phyloP scores from a whole-genome alignment of 2,888 invertebrate species.

The Aleiodes alternator region DNA sequence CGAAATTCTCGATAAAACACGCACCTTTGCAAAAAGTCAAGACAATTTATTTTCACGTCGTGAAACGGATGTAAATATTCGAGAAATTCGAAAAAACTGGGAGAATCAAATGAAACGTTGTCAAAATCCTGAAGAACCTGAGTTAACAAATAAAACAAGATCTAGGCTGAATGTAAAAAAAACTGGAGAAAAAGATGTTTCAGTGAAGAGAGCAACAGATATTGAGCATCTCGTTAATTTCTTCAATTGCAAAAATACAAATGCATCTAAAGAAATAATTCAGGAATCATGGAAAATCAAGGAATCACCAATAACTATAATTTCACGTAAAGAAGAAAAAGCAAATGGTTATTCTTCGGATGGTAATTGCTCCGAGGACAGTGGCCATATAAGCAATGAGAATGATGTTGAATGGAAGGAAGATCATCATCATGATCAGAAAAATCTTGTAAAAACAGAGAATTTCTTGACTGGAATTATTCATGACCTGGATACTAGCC shows the following conservation, averaged over 20 bases:
- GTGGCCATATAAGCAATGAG: constrained; percentile 88
- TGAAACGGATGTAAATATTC: constrained; percentile 64
- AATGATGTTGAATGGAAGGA: constrained; percentile 76
- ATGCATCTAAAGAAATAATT: constrained; percentile 54
- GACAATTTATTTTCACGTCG: constrained; percentile 58
- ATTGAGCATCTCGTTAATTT: constrained; percentile 73
- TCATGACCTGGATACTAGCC: constrained; percentile 62
- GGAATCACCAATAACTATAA: constrained; percentile 51
- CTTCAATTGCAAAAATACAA: constrained; percentile 72
- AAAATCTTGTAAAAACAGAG: constrained; percentile 61
- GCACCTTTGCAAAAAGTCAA: constrained; percentile 62
- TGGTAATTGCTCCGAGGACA: constrained; percentile 84
- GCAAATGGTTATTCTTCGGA: constrained; percentile 77
- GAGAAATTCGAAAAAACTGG: constrained; percentile 70
- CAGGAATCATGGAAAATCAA: constrained; percentile 63
- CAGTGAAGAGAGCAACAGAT: constrained; percentile 63
- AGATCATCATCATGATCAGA: constrained; percentile 51
- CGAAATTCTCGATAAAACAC: constrained; percentile 53
- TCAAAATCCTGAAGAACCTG: constrained; percentile 47
- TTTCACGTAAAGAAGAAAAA: constrained; percentile 63
- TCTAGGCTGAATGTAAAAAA: constrained; percentile 42
- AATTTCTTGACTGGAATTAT: constrained; percentile 65
- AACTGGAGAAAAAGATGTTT: constrained; percentile 46
- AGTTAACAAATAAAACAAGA: constrained; percentile 41
- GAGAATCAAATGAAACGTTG: constrained; percentile 63